phyloP scores from a whole-genome alignment of 2,113 vertebrate genomes.

The Xenus cinereus region DNA sequence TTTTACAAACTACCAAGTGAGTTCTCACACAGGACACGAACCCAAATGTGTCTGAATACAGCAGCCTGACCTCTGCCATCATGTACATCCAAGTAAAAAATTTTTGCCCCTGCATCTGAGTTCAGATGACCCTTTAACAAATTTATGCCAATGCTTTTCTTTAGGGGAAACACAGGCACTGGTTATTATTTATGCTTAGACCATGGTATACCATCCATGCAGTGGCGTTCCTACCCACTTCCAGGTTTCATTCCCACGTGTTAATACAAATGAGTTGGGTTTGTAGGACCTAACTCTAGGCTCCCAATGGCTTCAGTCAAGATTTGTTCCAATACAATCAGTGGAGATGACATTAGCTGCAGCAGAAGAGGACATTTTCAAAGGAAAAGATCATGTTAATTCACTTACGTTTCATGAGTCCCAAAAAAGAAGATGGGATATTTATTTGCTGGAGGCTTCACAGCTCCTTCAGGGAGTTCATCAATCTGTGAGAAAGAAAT shows the following conservation, averaged over 20 bases:
- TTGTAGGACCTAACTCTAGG: neutral
- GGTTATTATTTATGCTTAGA: neutral
- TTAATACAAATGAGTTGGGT: neutral
- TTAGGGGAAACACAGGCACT: neutral
- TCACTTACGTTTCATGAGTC: conserved; percentile 95
- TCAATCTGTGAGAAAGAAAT: conserved; percentile 86
- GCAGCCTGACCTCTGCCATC: neutral
- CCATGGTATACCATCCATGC: neutral
- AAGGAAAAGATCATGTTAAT: neutral
- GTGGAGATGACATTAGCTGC: neutral
- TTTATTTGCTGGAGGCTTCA: conserved; percentile 97
- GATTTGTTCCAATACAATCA: neutral
- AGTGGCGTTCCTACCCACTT: neutral
- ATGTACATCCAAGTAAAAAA: neutral
- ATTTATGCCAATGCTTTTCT: neutral
- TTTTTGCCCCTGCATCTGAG: neutral
- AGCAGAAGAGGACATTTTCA: neutral
- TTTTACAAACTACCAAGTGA: neutral
- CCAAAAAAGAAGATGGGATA: conserved; percentile 99
- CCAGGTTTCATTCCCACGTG: neutral
- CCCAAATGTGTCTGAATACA: neutral
- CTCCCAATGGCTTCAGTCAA: neutral
- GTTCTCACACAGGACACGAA: neutral
- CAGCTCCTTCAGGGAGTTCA: conserved; percentile 95
- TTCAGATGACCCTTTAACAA: neutral